These are phyloP conservation scores for Danio choprae DNA, from an alignment of 2,797 vertebrate species.

Conservation along the genomic window DNA sequence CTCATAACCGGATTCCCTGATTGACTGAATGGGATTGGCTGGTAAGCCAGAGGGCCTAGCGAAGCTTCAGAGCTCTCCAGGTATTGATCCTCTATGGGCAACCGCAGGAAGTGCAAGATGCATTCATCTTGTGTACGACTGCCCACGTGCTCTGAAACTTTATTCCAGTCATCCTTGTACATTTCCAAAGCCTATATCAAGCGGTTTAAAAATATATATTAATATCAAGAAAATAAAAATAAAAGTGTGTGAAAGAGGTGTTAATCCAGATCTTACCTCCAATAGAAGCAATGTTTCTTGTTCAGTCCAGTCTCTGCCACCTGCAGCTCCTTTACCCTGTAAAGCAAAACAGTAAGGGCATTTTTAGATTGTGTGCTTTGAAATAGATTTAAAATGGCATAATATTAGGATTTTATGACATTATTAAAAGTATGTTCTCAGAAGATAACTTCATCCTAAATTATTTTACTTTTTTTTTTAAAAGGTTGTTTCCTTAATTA, in stretches of 20 bases:
- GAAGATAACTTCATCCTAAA: no score
- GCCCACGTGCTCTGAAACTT: constrained; percentile 95
- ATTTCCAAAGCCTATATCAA: constrained; percentile 90
- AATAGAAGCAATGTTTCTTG: constrained; percentile 94
- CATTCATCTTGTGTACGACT: constrained; percentile 97
- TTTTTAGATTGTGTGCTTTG: no score
- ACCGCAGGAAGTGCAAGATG: constrained; percentile 93
- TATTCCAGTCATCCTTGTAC: constrained; percentile 99
- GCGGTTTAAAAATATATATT: background rate
- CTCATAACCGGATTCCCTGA: constrained; percentile 98
- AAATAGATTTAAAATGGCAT: no score
- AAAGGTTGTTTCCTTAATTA: no score
- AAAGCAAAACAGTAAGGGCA: background rate
- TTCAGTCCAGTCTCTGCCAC: constrained; percentile 94
- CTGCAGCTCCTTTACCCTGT: constrained; percentile 86
- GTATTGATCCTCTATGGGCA: constrained; percentile 96
- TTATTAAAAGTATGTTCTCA: no score
- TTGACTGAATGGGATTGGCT: constrained; percentile 97
- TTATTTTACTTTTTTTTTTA: no score
- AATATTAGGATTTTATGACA: no score
- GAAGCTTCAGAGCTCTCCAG: constrained; percentile 90
- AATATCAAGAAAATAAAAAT: background rate
- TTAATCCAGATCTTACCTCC: constrained; percentile 78
- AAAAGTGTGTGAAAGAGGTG: background rate
- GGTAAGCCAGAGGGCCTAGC: constrained; percentile 93